Evolutionary conservation across 1,140 invertebrate species (phyloP).

Genomic region (Maniola jurtina): DNA sequence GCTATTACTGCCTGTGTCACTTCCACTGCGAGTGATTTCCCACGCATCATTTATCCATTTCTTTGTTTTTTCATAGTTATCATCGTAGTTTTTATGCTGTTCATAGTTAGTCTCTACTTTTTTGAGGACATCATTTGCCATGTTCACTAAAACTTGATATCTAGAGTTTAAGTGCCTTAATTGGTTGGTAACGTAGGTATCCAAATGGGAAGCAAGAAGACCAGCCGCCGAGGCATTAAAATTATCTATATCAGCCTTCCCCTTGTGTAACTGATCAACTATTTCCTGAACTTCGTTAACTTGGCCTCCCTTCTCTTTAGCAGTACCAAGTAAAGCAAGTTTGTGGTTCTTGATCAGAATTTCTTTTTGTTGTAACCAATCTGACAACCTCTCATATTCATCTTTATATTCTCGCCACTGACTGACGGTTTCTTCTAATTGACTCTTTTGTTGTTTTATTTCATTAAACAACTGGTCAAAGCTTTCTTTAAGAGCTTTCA

Average conservation of each 20-base stretch:
- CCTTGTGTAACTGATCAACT: constrained; percentile 86
- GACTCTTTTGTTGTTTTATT: constrained; percentile 90
- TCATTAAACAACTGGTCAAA: constrained; percentile 93
- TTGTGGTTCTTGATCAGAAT: constrained; percentile 95
- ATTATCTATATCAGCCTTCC: constrained; percentile 91
- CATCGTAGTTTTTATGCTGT: constrained; percentile 92
- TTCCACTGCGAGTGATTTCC: constrained; percentile 89
- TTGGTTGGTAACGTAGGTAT: constrained; percentile 95
- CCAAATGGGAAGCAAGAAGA: constrained; percentile 90
- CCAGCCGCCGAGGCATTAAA: constrained; percentile 89
- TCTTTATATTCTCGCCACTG: constrained; percentile 95
- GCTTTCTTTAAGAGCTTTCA: constrained; percentile 89
- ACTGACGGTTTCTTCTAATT: constrained; percentile 88
- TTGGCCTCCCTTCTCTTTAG: constrained; percentile 92
- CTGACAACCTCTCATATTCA: constrained; percentile 93
- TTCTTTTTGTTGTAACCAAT: constrained; percentile 96
- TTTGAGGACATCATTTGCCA: constrained; percentile 95
- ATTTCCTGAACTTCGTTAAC: constrained; percentile 89
- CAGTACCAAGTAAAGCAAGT: constrained; percentile 88
- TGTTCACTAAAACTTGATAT: constrained; percentile 93
- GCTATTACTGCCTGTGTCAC: constrained; percentile 87
- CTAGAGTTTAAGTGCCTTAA: constrained; percentile 93
- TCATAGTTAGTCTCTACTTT: constrained; percentile 94
- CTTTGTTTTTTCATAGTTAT: constrained; percentile 88
- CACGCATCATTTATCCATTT: constrained; percentile 94